phyloP scores from a whole-genome alignment of 1,140 invertebrate species.

The Drosophila arizonae region DNA sequence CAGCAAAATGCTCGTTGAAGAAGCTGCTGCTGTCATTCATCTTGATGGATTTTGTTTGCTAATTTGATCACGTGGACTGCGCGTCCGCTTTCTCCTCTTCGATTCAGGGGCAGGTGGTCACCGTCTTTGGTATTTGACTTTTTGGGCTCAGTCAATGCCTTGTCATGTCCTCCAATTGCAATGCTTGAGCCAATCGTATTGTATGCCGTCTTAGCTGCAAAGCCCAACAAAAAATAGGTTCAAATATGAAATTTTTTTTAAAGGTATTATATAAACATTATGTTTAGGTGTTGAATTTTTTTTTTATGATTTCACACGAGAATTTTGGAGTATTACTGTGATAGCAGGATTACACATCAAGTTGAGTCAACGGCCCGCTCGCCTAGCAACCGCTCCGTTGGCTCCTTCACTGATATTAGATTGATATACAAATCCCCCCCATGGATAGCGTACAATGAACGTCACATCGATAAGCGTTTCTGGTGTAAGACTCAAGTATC shows the following conservation, averaged over 20 bases:
- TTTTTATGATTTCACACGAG: not conserved
- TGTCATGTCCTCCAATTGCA: slow-evolving; percentile 46
- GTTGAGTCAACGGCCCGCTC: slow-evolving; percentile 20
- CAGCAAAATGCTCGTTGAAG: slow-evolving; percentile 73
- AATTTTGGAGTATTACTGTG: slow-evolving; percentile 9
- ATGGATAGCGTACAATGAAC: slow-evolving; percentile 19
- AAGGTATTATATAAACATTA: slow-evolving; percentile 15
- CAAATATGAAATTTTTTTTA: not conserved
- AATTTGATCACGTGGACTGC: not conserved
- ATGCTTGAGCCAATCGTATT: slow-evolving; percentile 17
- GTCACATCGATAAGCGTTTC: slow-evolving; percentile 59
- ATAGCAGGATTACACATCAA: slow-evolving; percentile 1
- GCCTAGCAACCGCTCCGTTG: slow-evolving; percentile 54
- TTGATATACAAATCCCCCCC: slow-evolving; percentile 42
- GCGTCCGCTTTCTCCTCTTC: not conserved
- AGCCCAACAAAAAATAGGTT: not conserved
- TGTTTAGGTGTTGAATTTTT: slow-evolving; percentile 7
- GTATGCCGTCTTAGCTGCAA: slow-evolving; percentile 23
- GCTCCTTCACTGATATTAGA: slow-evolving; percentile 23
- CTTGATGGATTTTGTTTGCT: not conserved
- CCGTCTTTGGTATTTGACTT: slow-evolving; percentile 34
- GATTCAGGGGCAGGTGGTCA: slow-evolving; percentile 2
- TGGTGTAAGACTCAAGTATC: slow-evolving; percentile 55
- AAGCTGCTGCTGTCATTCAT: slow-evolving; percentile 69
- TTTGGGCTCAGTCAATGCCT: slow-evolving; percentile 33